phyloP scores from a whole-genome alignment of 2,113 vertebrate genomes.

The Mobula hypostoma region DNA sequence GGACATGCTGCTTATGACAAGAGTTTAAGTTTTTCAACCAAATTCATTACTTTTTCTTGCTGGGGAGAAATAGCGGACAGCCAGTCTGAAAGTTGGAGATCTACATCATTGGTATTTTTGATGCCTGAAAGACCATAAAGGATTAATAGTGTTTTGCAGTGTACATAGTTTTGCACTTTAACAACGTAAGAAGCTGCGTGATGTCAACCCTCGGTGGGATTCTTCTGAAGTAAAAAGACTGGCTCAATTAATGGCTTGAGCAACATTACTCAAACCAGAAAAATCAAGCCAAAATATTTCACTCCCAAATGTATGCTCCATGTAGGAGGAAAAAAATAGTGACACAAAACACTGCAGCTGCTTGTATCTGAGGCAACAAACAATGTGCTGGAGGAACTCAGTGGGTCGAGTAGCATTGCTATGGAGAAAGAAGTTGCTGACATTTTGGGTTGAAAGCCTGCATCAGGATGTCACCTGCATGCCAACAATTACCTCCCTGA shows the following conservation, averaged over 20 bases:
- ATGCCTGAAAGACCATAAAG: background rate
- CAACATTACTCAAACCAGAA: background rate
- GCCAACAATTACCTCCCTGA: too few species aligned
- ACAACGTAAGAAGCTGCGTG: background rate
- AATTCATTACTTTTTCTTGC: background rate
- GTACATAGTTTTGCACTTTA: background rate
- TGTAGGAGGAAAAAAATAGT: background rate
- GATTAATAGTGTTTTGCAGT: background rate
- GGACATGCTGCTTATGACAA: background rate
- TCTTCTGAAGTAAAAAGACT: background rate
- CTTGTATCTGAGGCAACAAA: too few species aligned
- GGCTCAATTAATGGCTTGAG: background rate
- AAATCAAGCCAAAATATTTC: background rate
- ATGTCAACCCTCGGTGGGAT: background rate
- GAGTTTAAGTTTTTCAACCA: background rate
- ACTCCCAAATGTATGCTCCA: background rate
- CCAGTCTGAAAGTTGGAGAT: background rate
- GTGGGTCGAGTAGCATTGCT: too few species aligned
- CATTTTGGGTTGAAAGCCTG: too few species aligned
- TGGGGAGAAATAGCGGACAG: background rate
- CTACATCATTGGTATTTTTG: background rate
- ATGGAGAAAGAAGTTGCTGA: too few species aligned
- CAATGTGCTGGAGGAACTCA: too few species aligned
- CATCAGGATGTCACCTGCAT: too few species aligned
- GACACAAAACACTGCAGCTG: too few species aligned